Evolutionary conservation across 2,113 vertebrate species (phyloP).

Genomic region (Passer montanus): DNA sequence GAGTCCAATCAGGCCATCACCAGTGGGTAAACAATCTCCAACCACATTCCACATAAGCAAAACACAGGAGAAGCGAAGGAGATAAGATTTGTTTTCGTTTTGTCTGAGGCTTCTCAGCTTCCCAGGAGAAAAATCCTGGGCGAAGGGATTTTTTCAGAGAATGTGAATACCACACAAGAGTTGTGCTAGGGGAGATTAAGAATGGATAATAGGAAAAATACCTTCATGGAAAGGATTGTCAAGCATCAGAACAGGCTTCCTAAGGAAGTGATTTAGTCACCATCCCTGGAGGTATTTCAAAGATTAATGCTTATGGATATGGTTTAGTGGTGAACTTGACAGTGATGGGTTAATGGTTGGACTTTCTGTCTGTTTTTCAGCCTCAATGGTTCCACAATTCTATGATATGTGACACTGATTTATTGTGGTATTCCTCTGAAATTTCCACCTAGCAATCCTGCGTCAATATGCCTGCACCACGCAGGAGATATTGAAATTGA

Average conservation of each 20-base stretch:
- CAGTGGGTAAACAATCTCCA: no score
- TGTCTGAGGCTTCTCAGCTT: no score
- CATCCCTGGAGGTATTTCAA: background rate
- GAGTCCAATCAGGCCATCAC: no score
- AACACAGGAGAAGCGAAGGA: no score
- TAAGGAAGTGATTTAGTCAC: background rate
- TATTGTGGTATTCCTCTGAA: background rate
- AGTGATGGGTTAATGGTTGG: background rate
- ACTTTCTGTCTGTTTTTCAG: background rate
- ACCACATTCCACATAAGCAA: no score
- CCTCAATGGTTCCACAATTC: background rate
- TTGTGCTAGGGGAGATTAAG: background rate
- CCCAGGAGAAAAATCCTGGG: no score
- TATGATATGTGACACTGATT: background rate
- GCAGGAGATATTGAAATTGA: background rate
- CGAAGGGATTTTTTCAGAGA: no score
- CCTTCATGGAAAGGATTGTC: background rate
- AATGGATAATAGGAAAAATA: background rate
- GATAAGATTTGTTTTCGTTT: no score
- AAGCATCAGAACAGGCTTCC: background rate
- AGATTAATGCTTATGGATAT: background rate
- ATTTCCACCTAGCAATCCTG: background rate
- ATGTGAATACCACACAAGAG: no score
- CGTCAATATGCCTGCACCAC: background rate
- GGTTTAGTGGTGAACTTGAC: background rate